These are phyloP conservation scores for Cyanocitta stelleri DNA, from an alignment of 2,113 vertebrate genomes.

Conservation along the genomic window DNA sequence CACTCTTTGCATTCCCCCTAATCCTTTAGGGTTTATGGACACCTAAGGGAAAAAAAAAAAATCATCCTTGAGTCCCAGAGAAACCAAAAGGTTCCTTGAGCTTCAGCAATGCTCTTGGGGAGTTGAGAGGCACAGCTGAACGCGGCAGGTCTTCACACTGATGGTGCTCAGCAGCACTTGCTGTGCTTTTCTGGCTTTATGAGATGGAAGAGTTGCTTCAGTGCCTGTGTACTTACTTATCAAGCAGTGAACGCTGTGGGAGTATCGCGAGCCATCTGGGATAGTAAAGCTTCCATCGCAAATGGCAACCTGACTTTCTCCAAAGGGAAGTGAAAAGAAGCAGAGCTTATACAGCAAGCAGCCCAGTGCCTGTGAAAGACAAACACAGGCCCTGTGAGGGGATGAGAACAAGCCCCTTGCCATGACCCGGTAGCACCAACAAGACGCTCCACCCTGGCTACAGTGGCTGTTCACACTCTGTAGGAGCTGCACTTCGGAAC, in stretches of 20 bases:
- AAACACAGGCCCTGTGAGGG: neutral
- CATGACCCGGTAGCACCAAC: neutral
- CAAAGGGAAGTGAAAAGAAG: conserved; percentile 97
- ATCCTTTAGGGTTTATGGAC: neutral
- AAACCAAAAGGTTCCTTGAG: neutral
- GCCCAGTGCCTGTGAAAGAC: conserved; percentile 85
- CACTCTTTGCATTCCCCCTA: neutral
- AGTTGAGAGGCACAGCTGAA: neutral
- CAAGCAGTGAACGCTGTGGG: conserved; percentile 86
- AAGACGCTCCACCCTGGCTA: neutral
- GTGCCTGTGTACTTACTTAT: conserved; percentile 83
- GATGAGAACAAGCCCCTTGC: neutral
- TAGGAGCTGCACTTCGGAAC: neutral
- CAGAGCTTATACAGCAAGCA: conserved; percentile 99
- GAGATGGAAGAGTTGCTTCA: too few species aligned
- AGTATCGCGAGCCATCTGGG: conserved; percentile 92
- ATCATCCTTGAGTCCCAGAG: neutral
- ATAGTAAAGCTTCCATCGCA: conserved; percentile 94
- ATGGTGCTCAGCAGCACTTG: neutral
- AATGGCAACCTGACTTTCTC: conserved; percentile 98
- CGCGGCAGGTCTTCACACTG: rapidly evolving
- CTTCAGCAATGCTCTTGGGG: neutral
- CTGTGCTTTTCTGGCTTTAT: neutral
- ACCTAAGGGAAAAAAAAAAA: neutral
- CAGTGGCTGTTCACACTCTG: rapidly evolving